Base-by-base conservation (phyloP, 1,140 invertebrate genomes). In the Metaphire vulgaris region DNA sequence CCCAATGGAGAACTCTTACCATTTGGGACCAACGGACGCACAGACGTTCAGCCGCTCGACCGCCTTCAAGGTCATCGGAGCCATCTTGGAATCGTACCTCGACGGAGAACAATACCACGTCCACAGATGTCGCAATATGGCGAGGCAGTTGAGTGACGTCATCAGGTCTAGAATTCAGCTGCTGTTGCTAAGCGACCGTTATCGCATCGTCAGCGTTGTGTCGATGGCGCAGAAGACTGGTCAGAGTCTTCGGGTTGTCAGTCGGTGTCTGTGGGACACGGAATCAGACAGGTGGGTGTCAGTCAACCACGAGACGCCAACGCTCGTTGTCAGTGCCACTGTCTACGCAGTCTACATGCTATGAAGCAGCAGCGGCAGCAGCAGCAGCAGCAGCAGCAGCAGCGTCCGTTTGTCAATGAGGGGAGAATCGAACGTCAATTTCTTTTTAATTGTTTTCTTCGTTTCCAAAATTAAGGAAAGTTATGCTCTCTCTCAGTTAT, bases 331-430 rank as follows among this genome's bases (percentile, higher is more conserved):
- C 2, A 79, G 82, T 16, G 83, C 80, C 2, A 80, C 81, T 21
- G 81, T 84, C 34, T 83, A 81, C 74, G 84, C 78, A 12, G 74
- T 84, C 21, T 85, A 85, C 72, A n/a, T n/a, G n/a, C n/a, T n/a
- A n/a, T n/a, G n/a, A n/a, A n/a, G n/a, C n/a, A n/a, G n/a, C n/a
- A n/a, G n/a, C n/a, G n/a, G n/a, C n/a, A n/a, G n/a, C n/a, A n/a
- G n/a, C n/a, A n/a, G n/a, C n/a, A n/a, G n/a, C n/a, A n/a, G n/a
- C n/a, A n/a, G n/a, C n/a, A n/a, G n/a, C n/a, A n/a, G n/a, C n/a
- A n/a, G n/a, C n/a, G n/a, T n/a, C n/a, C n/a, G n/a, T n/a, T n/a
- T n/a, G n/a, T n/a, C n/a, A n/a, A n/a, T n/a, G n/a, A n/a, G n/a
- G n/a, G n/a, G n/a, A n/a, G n/a, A n/a, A n/a, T n/a, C n/a, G n/a